Base-by-base conservation (phyloP, 2,113 vertebrate species). In the Paedocypris sp. region DNA sequence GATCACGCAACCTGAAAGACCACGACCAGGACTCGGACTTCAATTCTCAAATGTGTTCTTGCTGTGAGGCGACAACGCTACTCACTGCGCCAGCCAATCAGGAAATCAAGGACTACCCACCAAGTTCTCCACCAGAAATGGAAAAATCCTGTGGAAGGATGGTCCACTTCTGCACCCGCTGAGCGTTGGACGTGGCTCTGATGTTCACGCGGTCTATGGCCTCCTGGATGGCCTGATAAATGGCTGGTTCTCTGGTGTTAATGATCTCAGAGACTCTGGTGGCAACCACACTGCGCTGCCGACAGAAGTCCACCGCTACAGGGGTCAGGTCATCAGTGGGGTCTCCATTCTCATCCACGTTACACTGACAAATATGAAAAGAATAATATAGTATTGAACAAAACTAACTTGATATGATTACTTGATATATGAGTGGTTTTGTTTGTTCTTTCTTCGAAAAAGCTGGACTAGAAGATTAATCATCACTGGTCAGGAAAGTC, bases 81-180 rank as follows among this genome's bases (percentile, higher is more conserved):
- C n/a, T n/a, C n/a, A n/a, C n/a, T n/a, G n/a, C n/a, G n/a, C n/a
- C n/a, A n/a, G n/a, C n/a, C n/a, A n/a, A n/a, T n/a, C n/a, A n/a
- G 7, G 13, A 28, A 20, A 13, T 18, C 48, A 22, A n/a, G n/a
- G n/a, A n/a, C n/a, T 9, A 10, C 83, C 78, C 62, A 87, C 86
- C 86, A 47, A 88, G 80, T 47, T 88, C 84, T 59, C 85, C 86
- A 20, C 82, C 80, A 3, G 5, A 4, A 31, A 86, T 10, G 0
- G 84, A 83, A 73, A 88, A 88, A 62, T 88, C 86, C 26, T 4
- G 62, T 10, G 70, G 64, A 67, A 87, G 45, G 12, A 87, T 29
- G 18, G 75, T 52, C 76, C 79, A 88, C 73, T 85, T 87, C 65
- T 86, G 83, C 26, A 88, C 16, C 67, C 60, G 83, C 72, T 85